Percentiles rank a stretch among this genome's conserved stretches.
phyloP scores from a whole-genome alignment of 2,888 invertebrate genomes.

The Mythimna loreyi region DNA sequence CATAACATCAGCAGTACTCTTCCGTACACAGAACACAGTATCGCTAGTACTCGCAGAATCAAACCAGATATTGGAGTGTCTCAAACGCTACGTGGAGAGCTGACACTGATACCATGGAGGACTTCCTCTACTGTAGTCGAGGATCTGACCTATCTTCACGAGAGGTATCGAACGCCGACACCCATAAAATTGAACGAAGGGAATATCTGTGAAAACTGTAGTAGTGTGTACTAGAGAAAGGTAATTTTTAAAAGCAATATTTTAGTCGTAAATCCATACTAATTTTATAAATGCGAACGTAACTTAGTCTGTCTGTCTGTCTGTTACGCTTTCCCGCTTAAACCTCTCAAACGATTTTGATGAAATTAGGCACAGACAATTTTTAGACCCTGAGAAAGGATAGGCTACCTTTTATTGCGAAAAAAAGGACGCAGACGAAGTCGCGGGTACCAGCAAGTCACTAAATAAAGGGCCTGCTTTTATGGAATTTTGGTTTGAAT shows the following conservation, averaged over 20 bases:
- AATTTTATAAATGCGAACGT: too few relatives aligned
- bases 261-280: background rate
- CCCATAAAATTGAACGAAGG: conserved; percentile 9
- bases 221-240: background rate
- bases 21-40: too few relatives aligned
- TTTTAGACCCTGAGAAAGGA: too few relatives aligned
- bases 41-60: background rate
- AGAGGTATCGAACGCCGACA: background rate
- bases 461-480: too few relatives aligned
- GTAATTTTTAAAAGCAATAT: background rate
- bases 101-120: conserved; percentile 8
- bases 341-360: too few relatives aligned
- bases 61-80: background rate
- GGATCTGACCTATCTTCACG: background rate
- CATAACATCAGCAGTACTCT: background rate
- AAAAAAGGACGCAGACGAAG: too few relatives aligned
- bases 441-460: too few relatives aligned
- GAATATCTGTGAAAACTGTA: background rate
- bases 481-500: too few relatives aligned
- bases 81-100: background rate
- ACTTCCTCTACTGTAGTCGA: background rate
- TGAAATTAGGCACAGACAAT: too few relatives aligned
- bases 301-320: too few relatives aligned
- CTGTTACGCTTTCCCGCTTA: too few relatives aligned
- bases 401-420: too few relatives aligned